A percentile compares a stretch with the other conserved stretches of the same genome.
These are phyloP conservation scores for Lamellibrachia luymesi DNA, from an alignment of 1,140 invertebrate species.

Conservation along the genomic window DNA sequence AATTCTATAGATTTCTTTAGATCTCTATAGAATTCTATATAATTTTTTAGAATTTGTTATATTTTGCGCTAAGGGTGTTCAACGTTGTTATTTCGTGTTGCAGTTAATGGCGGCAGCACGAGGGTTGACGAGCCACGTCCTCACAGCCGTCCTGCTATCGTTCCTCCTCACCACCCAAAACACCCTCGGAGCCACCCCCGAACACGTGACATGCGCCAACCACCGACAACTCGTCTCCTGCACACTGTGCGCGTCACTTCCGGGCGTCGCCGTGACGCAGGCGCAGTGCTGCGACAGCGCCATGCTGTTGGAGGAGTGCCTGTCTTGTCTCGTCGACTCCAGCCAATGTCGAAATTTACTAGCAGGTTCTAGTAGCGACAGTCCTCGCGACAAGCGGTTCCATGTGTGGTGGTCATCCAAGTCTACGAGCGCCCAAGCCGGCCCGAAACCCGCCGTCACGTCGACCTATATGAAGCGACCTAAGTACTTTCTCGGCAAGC, in stretches of 20 bases:
- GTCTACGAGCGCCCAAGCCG: neutral
- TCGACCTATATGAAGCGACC: neutral
- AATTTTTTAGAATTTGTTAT: no score
- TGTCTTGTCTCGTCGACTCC: neutral
- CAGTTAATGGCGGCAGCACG: neutral
- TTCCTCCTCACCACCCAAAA: neutral
- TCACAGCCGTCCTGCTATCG: neutral
- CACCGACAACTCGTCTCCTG: neutral
- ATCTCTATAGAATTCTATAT: no score
- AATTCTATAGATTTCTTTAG: no score
- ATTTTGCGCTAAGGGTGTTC: no score
- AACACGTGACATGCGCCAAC: neutral
- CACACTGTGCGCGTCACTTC: neutral
- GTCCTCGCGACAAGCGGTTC: neutral
- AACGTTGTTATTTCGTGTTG: neutral
- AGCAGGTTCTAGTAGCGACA: neutral
- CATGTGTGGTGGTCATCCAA: neutral
- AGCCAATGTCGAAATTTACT: neutral
- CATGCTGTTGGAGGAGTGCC: neutral
- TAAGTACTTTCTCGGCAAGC: neutral
- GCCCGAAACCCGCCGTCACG: neutral
- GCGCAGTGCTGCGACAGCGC: neutral
- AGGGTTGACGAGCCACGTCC: neutral
- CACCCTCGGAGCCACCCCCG: neutral
- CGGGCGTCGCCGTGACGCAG: neutral